Evolutionary conservation across 2,888 invertebrate species (phyloP).

Genomic region (Melipona beecheii): DNA sequence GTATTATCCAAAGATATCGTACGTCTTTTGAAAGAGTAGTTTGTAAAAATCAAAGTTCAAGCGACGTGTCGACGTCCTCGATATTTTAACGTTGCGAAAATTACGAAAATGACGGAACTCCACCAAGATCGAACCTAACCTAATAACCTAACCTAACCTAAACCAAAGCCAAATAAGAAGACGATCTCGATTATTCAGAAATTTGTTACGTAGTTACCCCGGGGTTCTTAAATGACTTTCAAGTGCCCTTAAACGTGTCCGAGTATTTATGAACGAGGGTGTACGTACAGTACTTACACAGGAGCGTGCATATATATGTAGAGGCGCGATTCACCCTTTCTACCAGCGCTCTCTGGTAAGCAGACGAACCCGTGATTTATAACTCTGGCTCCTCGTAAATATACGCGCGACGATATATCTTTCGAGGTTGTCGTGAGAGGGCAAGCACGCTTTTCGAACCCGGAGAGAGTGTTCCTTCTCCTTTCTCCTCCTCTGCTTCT

Average conservation of each 20-base stretch:
- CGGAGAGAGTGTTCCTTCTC: conserved; percentile 36
- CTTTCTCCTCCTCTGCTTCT: conserved; percentile 22
- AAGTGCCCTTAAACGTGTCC: not conserved
- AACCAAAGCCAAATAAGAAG: no score
- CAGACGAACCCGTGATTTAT: conserved; percentile 74
- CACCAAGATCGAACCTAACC: no score
- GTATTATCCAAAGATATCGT: no score
- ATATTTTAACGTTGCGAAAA: no score
- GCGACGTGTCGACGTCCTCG: no score
- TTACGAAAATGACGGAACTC: no score
- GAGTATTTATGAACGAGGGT: not conserved
- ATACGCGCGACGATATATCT: conserved; percentile 64
- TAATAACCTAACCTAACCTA: no score
- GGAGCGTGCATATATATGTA: not conserved
- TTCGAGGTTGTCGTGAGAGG: conserved; percentile 61
- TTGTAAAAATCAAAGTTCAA: no score
- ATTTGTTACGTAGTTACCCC: no score
- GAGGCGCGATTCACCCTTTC: conserved; percentile 25
- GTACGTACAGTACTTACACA: not conserved
- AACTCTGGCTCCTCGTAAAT: conserved; percentile 73
- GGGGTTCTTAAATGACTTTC: not conserved
- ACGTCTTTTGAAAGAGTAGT: no score
- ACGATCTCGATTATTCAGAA: no score
- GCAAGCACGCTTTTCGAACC: conserved; percentile 66
- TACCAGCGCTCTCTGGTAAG: conserved; percentile 61